phyloP scores from a whole-genome alignment of 2,888 invertebrate species.

The Molanna angustata region DNA sequence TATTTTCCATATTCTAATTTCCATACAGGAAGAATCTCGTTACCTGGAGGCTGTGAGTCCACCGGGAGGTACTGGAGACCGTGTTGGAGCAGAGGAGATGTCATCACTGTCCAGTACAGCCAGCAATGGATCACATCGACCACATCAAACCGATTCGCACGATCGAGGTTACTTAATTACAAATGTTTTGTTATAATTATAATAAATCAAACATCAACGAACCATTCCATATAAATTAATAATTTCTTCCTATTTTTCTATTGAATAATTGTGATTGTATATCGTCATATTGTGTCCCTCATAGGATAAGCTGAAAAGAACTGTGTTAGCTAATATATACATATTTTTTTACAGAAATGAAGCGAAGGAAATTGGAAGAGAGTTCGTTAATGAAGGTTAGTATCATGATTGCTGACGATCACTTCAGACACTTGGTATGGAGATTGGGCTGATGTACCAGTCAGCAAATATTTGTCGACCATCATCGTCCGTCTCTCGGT shows the following conservation, averaged over 20 bases:
- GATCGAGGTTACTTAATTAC: slow-evolving; percentile 52
- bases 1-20: not conserved
- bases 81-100: slow-evolving; percentile 39
- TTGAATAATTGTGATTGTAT: no score
- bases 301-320: no score
- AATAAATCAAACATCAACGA: no score
- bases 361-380: slow-evolving; percentile 81
- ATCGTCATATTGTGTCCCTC: no score
- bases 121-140: slow-evolving; percentile 41
- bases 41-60: slow-evolving; percentile 49
- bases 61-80: slow-evolving; percentile 41
- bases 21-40: slow-evolving; percentile 49
- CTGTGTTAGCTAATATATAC: no score
- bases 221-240: no score
- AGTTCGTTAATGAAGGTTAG: slow-evolving; percentile 77
- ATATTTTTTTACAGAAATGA: slow-evolving; percentile 66
- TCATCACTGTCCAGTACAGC: slow-evolving; percentile 52
- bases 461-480: not conserved
- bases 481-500: no score
- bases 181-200: no score
- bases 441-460: slow-evolving; percentile 56
- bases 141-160: slow-evolving; percentile 51
- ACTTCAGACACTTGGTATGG: slow-evolving; percentile 53
- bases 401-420: slow-evolving; percentile 56
- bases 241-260: no score